phyloP scores from a whole-genome alignment of 1,140 invertebrate genomes.

The Leptoteleia sp. region DNA sequence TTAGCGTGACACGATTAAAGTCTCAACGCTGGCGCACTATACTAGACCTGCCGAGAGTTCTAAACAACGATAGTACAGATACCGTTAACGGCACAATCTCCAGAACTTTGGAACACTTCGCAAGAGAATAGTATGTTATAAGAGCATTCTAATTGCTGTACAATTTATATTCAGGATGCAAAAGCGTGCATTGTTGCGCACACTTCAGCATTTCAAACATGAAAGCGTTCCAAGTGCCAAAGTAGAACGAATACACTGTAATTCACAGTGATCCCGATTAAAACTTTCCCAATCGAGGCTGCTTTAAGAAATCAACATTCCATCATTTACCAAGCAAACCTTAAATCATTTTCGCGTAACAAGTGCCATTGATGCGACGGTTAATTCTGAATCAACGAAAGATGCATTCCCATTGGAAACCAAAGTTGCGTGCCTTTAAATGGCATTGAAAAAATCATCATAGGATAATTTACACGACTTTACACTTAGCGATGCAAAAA shows the following conservation, averaged over 20 bases:
- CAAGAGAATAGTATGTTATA: conserved; percentile 43
- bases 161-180: conserved; percentile 48
- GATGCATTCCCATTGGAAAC: too few relatives aligned
- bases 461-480: too few relatives aligned
- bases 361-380: too few relatives aligned
- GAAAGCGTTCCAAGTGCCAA: conserved; percentile 34
- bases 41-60: conserved; percentile 41
- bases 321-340: not conserved
- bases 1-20: conserved; percentile 53
- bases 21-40: conserved; percentile 36
- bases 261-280: conserved; percentile 28
- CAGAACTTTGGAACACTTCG: conserved; percentile 50
- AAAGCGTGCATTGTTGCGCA: conserved; percentile 41
- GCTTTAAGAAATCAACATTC: conserved; percentile 5
- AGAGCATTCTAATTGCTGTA: conserved; percentile 51
- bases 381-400: too few relatives aligned
- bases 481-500: too few relatives aligned
- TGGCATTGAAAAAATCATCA: too few relatives aligned
- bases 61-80: conserved; percentile 47
- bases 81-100: conserved; percentile 42
- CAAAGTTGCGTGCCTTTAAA: too few relatives aligned
- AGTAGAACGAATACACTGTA: conserved; percentile 34
- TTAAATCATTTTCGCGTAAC: too few relatives aligned
- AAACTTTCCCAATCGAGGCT: conserved; percentile 6
- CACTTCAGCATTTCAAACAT: conserved; percentile 46